Percentiles rank a stretch among this genome's conserved stretches.
Conservation (phyloP, 2,113 vertebrate species). For the Dasyornis broadbenti region DNA sequence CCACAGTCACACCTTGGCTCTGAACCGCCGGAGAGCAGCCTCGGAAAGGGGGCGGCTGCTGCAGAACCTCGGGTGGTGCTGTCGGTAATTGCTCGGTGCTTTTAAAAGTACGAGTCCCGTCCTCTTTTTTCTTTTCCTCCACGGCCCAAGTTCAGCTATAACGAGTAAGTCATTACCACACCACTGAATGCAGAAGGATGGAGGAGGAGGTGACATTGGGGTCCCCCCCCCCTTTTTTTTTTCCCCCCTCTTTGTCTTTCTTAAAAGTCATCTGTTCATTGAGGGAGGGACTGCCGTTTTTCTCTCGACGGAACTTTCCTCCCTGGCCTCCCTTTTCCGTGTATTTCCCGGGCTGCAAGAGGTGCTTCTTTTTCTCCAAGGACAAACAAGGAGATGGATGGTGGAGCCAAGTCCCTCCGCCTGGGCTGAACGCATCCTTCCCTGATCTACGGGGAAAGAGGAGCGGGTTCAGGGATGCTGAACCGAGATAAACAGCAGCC, state of each 20-base stretch:
- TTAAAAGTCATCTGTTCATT: background rate
- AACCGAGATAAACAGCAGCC: background rate
- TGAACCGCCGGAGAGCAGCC: background rate
- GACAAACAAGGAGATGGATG: background rate
- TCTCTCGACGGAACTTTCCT: background rate
- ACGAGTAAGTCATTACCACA: background rate
- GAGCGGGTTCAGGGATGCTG: background rate
- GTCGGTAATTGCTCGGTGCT: background rate
- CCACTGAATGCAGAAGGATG: background rate
- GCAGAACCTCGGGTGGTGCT: background rate
- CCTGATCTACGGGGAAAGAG: background rate
- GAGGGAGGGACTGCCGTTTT: background rate
- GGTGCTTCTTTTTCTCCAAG: background rate
- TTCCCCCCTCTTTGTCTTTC: background rate
- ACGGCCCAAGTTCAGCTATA: background rate
- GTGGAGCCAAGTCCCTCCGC: background rate
- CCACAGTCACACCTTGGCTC: background rate
- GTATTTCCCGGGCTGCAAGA: background rate
- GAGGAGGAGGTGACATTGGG: background rate
- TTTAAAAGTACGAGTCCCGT: background rate
- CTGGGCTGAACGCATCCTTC: background rate
- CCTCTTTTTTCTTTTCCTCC: no score
- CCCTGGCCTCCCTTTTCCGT: fast-evolving
- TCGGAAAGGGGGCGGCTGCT: background rate
- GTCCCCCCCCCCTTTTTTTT: fast-evolving